phyloP scores from a whole-genome alignment of 1,140 invertebrate genomes.

The Drosophila quadrilineata region DNA sequence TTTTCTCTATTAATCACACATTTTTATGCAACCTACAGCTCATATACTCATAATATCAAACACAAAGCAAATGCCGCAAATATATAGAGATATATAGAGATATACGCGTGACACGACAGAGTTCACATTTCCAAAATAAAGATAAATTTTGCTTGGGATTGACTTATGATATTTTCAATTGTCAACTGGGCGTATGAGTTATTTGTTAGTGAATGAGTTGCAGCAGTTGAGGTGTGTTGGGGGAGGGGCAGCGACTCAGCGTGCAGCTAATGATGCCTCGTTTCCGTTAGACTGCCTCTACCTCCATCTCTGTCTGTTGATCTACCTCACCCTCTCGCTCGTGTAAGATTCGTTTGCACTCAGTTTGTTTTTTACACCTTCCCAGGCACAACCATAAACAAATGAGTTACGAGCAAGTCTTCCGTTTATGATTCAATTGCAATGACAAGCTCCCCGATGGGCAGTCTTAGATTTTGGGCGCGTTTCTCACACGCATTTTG shows the following conservation, averaged over 20 bases:
- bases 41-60: slow-evolving; percentile 22
- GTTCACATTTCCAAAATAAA: no score
- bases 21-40: slow-evolving; percentile 37
- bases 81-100: slow-evolving; percentile 18
- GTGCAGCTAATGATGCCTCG: slow-evolving; percentile 35
- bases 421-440: slow-evolving; percentile 23
- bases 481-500: slow-evolving; percentile 33
- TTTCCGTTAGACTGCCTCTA: no score
- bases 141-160: no score
- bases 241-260: no score
- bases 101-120: slow-evolving; percentile 5
- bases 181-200: slow-evolving; percentile 24
- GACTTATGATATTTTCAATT: no score
- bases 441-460: slow-evolving; percentile 18
- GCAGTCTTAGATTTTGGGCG: slow-evolving; percentile 30
- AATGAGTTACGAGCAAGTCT: slow-evolving; percentile 29
- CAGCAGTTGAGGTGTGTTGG: slow-evolving; percentile 5
- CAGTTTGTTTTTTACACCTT: no score
- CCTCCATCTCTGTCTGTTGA: no score
- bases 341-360: no score
- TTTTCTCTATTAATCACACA: slow-evolving; percentile 23
- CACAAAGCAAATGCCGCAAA: slow-evolving; percentile 22
- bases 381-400: slow-evolving; percentile 10
- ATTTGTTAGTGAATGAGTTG: slow-evolving; percentile 34
- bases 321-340: no score